A percentile compares a stretch with the other conserved stretches of the same genome.
These are phyloP conservation scores for Chanos chanos DNA, from an alignment of 2,797 vertebrate species.

Conservation along the genomic window DNA sequence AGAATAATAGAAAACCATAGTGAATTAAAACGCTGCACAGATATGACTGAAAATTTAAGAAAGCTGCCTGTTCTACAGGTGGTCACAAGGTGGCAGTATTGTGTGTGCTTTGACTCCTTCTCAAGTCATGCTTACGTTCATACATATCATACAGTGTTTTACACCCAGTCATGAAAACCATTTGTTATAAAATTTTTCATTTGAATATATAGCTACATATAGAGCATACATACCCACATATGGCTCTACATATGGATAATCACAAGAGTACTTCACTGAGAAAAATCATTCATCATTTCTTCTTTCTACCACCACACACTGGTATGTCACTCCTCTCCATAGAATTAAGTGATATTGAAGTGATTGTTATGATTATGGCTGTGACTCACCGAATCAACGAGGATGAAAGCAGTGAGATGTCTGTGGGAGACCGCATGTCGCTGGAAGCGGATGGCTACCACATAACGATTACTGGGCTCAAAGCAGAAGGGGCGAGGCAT, in stretches of 20 bases:
- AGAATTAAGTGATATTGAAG: too few species aligned
- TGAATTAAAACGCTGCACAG: background rate
- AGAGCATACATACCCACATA: too few species aligned
- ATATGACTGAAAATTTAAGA: background rate
- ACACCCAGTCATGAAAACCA: too few species aligned
- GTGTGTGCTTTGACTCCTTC: too few species aligned
- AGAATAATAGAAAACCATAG: background rate
- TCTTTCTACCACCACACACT: too few species aligned
- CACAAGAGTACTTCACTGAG: too few species aligned
- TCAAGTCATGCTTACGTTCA: too few species aligned
- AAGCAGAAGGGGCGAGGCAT: conserved; percentile 86
- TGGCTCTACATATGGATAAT: too few species aligned
- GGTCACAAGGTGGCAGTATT: conserved; percentile 7
- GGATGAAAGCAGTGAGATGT: conserved; percentile 74
- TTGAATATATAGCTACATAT: background rate
- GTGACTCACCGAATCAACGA: conserved; percentile 83
- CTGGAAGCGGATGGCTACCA: conserved; percentile 77
- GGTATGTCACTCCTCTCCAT: too few species aligned
- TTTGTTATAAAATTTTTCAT: background rate
- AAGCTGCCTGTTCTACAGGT: background rate
- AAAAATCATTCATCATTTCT: too few species aligned
- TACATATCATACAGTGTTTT: too few species aligned
- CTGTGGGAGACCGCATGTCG: conserved; percentile 67
- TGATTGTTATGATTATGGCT: too few species aligned
- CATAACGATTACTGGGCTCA: conserved; percentile 78